phyloP scores from a whole-genome alignment of 53 echinoderm and acorn worm genomes.

The Paelopatides confundens region DNA sequence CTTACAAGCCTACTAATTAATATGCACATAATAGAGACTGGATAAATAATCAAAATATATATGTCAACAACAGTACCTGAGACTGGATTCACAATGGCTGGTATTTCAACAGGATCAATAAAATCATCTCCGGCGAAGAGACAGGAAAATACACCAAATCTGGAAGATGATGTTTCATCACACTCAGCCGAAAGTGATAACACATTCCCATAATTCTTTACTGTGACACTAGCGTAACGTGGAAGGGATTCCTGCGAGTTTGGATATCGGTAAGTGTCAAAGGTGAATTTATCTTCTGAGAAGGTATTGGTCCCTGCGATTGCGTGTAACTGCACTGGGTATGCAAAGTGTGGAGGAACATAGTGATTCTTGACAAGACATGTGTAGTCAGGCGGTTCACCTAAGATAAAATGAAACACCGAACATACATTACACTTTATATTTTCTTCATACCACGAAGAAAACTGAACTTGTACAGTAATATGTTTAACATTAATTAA shows the following conservation, averaged over 20 bases:
- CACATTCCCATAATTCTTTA: neutral
- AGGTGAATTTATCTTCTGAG: neutral
- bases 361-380: neutral
- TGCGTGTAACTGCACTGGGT: neutral
- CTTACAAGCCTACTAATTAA: too few species aligned
- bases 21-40: too few species aligned
- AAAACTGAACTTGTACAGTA: too few species aligned
- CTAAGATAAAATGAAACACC: neutral
- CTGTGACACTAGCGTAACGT: neutral
- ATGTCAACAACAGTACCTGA: too few species aligned
- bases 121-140: neutral
- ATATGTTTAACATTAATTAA: too few species aligned
- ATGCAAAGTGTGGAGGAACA: neutral
- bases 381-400: neutral
- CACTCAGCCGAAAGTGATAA: neutral
- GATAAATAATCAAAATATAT: too few species aligned
- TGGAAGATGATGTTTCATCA: neutral
- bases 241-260: neutral
- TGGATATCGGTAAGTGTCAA: neutral
- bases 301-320: constrained; percentile 15
- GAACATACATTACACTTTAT: too few species aligned
- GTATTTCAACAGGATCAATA: neutral
- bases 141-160: neutral
- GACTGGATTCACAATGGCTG: neutral
- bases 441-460: too few species aligned